Evolutionary conservation across 2,888 invertebrate genomes (phyloP).

Genomic region (Protophormia terraenovae): DNA sequence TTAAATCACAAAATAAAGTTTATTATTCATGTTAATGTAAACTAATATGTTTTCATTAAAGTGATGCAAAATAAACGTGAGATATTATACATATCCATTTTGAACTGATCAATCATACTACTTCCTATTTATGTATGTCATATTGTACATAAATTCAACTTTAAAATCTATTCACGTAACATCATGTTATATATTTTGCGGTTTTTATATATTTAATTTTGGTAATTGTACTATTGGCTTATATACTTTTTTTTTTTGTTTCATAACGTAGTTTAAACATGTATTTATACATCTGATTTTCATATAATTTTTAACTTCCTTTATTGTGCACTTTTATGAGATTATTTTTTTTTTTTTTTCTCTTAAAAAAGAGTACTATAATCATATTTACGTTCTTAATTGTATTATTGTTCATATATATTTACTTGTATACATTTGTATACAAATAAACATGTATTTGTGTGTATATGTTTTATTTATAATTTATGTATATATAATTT

Average conservation of each 20-base stretch:
- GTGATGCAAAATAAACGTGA: no score
- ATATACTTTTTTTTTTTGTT: neutral
- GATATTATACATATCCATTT: no score
- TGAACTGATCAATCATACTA: no score
- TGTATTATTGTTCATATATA: neutral
- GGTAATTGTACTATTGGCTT: conserved; percentile 26
- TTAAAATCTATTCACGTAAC: neutral
- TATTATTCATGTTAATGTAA: no score
- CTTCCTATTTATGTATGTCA: no score
- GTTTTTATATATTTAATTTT: conserved; percentile 21
- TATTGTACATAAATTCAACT: no score
- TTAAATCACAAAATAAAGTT: no score
- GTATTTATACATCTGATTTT: neutral
- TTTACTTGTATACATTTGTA: neutral
- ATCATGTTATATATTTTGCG: neutral
- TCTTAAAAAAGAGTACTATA: no score
- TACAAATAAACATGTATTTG: neutral
- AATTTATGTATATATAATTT: conserved; percentile 9
- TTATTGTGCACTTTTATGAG: no score
- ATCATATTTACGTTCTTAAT: neutral
- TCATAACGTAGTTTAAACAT: neutral
- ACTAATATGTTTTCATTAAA: no score
- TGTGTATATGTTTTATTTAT: neutral
- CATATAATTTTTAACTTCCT: neutral
- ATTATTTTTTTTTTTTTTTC: no score